These are phyloP conservation scores for Neotoxoptera formosana DNA, from an alignment of 1,140 invertebrate species.

Conservation along the genomic window DNA sequence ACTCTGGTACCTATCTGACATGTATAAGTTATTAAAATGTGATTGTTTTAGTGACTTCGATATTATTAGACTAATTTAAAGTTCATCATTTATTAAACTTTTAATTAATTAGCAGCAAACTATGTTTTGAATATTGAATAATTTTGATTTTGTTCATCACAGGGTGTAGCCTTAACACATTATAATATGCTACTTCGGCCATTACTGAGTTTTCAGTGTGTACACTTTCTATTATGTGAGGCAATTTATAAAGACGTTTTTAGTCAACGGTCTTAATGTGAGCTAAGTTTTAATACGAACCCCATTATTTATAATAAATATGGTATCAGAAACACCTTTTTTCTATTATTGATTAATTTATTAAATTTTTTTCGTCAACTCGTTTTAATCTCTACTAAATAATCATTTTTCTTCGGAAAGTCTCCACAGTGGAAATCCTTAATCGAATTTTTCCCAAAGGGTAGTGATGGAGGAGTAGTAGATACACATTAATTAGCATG, in stretches of 20 bases:
- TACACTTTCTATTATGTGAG: neutral
- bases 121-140: neutral
- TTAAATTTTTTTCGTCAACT: conserved; percentile 1
- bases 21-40: neutral
- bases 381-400: conserved; percentile 43
- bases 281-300: neutral
- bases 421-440: conserved; percentile 17
- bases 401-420: conserved; percentile 49
- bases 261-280: neutral
- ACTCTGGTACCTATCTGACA: neutral
- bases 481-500: conserved; percentile 56
- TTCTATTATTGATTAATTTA: conserved; percentile 43
- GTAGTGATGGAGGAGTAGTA: neutral
- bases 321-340: conserved; percentile 39
- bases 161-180: neutral
- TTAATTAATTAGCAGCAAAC: neutral
- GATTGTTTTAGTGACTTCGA: neutral
- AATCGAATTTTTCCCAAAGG: conserved; percentile 38
- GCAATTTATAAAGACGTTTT: neutral
- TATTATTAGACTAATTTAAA: conserved; percentile 12
- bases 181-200: neutral
- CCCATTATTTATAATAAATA: conserved; percentile 34
- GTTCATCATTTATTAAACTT: conserved; percentile 11
- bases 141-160: neutral
- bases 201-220: neutral